Conservation (phyloP, 2,113 vertebrate genomes). For the Mobula hypostoma region DNA sequence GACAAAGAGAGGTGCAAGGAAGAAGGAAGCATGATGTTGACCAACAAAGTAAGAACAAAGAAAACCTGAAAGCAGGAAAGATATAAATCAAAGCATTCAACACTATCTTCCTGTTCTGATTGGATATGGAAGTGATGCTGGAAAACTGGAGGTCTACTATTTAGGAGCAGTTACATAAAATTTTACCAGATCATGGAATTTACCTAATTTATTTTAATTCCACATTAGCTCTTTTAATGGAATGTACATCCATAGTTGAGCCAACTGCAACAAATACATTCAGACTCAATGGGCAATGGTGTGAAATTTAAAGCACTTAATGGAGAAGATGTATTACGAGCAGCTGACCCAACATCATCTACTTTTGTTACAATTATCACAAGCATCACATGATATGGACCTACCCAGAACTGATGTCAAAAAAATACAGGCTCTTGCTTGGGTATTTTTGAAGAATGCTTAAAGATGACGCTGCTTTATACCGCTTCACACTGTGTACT, state of each 20-base stretch:
- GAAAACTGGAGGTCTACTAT: too few species aligned
- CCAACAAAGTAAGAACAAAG: too few species aligned
- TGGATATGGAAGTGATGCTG: neutral
- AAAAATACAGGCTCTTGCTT: constrained; percentile 37
- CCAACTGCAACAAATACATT: neutral
- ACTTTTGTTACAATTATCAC: neutral
- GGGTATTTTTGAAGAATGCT: neutral
- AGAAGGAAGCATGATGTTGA: too few species aligned
- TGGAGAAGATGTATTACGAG: neutral
- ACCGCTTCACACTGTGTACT: constrained; percentile 43
- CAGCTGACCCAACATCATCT: neutral
- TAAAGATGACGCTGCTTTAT: neutral
- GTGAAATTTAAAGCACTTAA: neutral
- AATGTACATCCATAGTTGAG: neutral
- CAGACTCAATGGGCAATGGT: neutral
- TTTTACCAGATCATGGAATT: neutral
- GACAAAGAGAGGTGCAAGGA: too few species aligned
- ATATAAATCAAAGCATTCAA: neutral
- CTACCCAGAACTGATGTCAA: constrained; percentile 40
- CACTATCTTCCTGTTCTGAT: neutral
- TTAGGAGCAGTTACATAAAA: neutral
- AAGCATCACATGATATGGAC: constrained; percentile 11
- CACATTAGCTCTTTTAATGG: neutral
- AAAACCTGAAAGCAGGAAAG: too few species aligned
- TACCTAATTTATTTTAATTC: neutral